Evolutionary conservation across 2,113 vertebrate genomes (phyloP), one percentile per base, ranked within the genome.

Genomic region (Boulengeromyrus knoepffleri): DNA sequence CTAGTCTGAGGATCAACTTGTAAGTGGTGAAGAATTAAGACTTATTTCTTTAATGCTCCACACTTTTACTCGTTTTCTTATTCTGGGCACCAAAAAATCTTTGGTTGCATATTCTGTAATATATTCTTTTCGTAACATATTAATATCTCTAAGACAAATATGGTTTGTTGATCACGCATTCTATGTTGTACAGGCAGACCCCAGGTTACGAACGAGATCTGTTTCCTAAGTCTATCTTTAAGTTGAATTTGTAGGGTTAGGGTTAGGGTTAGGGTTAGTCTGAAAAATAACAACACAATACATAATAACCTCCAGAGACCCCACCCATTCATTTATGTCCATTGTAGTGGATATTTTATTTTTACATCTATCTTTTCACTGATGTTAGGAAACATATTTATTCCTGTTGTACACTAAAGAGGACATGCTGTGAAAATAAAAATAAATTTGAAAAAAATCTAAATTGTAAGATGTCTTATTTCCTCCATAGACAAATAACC

Each of bases 21-120:
- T 90, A 77, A 83, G 46, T 10, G 85, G 46, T 70, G 85, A 87
- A 83, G 74, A 83, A 56, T 56, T 5, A 50, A 90, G 62, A 87
- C 45, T 19, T 85, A 42, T 47, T 47, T 85, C 19, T 36, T 56
- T 87, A 53, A 56, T 36, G n/a, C 27, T 19, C 50, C 47, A 39
- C 27, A 88, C 46, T 88, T 88, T 15, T 31, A 36, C 80, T 27
- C 21, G 39, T 80, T 87, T 87, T 87, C 27, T 0, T 27, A 85
- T 47, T 85, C 9, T 46, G 21, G 6, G 45, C 17, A 24, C 9
- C 83, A 85, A 47, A 42, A 19, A 85, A 13, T 45, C 83, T 10
- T 47, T 47, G 45, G 21, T n/a, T 24, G 9, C 24, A 46, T 47
- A 85, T 47, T 47, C 17, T 47, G 21, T 85, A 12, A 47, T 47